A percentile compares a stretch with the other conserved stretches of the same genome.
These are phyloP conservation scores for Dysmachus trigonus DNA, from an alignment of 2,888 invertebrate genomes.

Conservation along the genomic window DNA sequence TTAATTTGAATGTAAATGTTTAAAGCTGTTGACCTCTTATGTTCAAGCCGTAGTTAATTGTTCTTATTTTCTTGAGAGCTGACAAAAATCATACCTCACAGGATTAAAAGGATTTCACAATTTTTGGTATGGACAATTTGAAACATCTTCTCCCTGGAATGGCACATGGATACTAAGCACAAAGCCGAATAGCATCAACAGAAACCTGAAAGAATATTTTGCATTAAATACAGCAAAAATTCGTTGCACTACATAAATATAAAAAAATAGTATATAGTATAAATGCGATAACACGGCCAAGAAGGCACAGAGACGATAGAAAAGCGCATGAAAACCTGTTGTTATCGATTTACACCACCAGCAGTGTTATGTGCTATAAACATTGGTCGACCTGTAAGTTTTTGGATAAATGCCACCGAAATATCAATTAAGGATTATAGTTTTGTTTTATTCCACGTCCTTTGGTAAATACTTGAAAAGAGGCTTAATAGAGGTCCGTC, in stretches of 20 bases:
- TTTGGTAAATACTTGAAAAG: background rate
- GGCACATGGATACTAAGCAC: slow-evolving; percentile 25
- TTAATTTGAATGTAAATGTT: too few relatives aligned
- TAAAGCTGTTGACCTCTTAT: too few relatives aligned
- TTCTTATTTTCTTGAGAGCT: too few relatives aligned
- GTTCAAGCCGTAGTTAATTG: too few relatives aligned
- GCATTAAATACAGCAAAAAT: background rate
- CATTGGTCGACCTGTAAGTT: background rate
- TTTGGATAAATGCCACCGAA: background rate
- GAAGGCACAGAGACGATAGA: background rate
- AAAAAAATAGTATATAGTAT: background rate
- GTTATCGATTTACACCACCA: slow-evolving; percentile 44
- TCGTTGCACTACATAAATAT: background rate
- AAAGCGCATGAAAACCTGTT: slow-evolving; percentile 43
- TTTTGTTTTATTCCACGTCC: background rate
- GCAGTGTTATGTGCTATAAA: slow-evolving; percentile 2
- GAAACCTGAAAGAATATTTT: background rate
- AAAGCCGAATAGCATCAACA: background rate
- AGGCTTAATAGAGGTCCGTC: background rate
- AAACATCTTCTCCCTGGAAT: background rate
- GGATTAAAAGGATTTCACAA: too few relatives aligned
- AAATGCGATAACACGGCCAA: background rate
- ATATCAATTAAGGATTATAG: background rate
- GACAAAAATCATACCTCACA: too few relatives aligned
- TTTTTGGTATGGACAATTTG: background rate